Conservation (phyloP, 2,113 vertebrate genomes). For the Jaculus jaculus region DNA sequence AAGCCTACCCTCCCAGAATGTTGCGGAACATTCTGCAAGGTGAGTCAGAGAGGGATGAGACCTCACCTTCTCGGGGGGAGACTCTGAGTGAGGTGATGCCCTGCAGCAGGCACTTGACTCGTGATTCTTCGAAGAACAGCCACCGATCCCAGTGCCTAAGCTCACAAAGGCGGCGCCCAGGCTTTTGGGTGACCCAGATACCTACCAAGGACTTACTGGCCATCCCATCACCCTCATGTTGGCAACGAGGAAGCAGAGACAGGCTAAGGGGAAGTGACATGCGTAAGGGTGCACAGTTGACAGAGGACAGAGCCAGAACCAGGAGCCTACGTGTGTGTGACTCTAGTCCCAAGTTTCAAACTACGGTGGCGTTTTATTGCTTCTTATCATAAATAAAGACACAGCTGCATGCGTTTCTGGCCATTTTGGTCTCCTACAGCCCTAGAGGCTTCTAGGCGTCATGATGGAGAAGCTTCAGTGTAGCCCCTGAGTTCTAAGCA, state of each 20-base stretch:
- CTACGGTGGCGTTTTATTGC: accelerated
- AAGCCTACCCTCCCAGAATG: neutral
- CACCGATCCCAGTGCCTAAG: too few relatives aligned
- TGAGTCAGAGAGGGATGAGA: neutral
- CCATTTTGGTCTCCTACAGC: neutral
- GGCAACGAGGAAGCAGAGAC: neutral
- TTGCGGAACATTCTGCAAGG: neutral
- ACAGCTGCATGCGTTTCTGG: too few relatives aligned
- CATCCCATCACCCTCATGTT: accelerated
- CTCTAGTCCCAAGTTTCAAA: neutral
- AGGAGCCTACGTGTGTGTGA: neutral
- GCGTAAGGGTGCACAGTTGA: neutral
- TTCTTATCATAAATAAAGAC: neutral
- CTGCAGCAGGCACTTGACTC: neutral
- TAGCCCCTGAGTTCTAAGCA: neutral
- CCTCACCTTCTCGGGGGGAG: neutral
- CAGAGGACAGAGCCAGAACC: neutral
- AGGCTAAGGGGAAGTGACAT: neutral
- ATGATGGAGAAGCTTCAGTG: neutral
- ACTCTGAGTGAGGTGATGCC: accelerated
- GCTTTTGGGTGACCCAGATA: neutral
- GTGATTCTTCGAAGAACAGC: neutral
- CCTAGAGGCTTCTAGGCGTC: too few relatives aligned
- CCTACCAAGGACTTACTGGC: neutral
- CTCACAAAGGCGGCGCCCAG: neutral